A percentile compares a stretch with the other conserved stretches of the same genome.
phyloP scores from a whole-genome alignment of 2,888 invertebrate species.

The Synergus itoensis region DNA sequence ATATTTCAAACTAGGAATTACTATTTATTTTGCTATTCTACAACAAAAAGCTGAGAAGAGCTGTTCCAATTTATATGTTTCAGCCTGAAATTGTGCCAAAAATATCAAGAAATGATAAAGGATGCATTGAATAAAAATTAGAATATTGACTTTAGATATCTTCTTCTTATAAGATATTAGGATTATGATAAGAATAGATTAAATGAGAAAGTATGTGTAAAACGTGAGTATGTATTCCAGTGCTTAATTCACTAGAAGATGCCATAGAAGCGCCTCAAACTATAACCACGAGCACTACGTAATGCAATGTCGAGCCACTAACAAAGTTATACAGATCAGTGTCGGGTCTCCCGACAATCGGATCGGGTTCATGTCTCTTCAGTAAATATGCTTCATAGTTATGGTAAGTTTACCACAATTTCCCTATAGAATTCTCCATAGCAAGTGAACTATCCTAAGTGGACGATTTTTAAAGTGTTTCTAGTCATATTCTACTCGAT shows the following conservation, averaged over 20 bases:
- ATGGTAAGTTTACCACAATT: constrained; percentile 65
- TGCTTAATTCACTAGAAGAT: constrained; percentile 56
- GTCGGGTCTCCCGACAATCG: constrained; percentile 70
- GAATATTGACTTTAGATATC: neutral
- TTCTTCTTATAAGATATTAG: neutral
- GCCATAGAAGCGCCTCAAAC: constrained; percentile 71
- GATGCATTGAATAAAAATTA: neutral
- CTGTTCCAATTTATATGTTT: neutral
- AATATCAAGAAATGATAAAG: neutral
- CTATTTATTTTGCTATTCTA: neutral
- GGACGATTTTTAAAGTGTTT: constrained; percentile 22
- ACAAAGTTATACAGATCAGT: constrained; percentile 68
- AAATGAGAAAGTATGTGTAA: neutral
- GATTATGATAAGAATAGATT: neutral
- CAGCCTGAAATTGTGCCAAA: neutral
- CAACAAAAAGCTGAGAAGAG: neutral
- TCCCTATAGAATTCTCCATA: neutral
- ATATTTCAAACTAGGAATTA: too few species aligned
- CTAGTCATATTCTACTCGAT: constrained; percentile 51
- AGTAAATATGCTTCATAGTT: constrained; percentile 67
- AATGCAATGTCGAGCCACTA: constrained; percentile 62
- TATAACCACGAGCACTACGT: constrained; percentile 64
- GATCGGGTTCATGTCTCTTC: constrained; percentile 62
- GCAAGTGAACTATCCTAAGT: neutral
- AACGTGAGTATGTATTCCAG: neutral